Conservation (phyloP, 2,888 invertebrate genomes). For the Pandemis cinnamomeana region DNA sequence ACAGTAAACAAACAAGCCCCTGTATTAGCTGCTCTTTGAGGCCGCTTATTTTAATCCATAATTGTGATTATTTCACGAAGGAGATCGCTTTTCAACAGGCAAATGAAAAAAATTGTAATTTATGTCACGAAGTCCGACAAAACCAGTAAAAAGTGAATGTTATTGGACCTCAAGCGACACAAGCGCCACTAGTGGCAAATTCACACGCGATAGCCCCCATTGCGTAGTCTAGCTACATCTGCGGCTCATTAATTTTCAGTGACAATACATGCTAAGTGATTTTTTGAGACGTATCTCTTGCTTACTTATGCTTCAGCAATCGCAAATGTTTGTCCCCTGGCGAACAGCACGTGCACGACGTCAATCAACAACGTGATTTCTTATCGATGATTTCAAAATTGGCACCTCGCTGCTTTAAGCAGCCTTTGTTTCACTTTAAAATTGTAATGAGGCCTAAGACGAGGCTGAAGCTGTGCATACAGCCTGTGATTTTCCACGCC, state of each 20-base stretch:
- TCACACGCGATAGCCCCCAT: no score
- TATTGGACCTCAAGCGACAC: no score
- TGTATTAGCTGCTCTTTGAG: no score
- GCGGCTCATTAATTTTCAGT: background rate
- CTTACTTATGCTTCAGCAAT: constrained; percentile 1
- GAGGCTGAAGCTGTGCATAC: background rate
- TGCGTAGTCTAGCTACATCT: background rate
- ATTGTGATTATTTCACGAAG: no score
- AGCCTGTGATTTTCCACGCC: constrained; percentile 2
- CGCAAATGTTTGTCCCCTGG: background rate
- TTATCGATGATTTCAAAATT: constrained; percentile 50
- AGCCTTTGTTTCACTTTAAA: constrained; percentile 23
- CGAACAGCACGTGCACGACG: constrained; percentile 51
- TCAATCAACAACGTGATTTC: constrained; percentile 53
- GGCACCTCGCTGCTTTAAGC: constrained; percentile 38
- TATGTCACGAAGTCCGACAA: no score
- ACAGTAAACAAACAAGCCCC: no score
- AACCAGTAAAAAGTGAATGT: no score
- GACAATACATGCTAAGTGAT: constrained; percentile 6
- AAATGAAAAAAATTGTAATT: no score
- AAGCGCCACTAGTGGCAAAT: no score
- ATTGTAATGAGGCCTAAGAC: constrained; percentile 6
- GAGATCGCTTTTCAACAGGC: no score
- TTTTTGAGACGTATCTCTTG: constrained; percentile 6
- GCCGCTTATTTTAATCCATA: no score